Conservation (phyloP, 2,113 vertebrate species). For the Siniperca chuatsi region DNA sequence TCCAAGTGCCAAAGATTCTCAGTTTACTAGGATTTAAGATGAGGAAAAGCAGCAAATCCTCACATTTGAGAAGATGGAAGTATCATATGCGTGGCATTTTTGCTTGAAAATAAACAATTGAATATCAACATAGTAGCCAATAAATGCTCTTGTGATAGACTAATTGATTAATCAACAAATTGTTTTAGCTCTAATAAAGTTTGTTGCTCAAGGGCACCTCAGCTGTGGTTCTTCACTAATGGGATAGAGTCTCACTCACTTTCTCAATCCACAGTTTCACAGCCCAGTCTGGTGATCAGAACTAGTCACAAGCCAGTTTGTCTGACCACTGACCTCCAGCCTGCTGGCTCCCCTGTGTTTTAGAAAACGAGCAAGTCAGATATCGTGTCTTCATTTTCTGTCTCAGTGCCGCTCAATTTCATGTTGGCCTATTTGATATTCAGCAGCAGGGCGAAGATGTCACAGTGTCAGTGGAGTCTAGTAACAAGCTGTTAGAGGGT, state of each 20-base stretch:
- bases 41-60: neutral
- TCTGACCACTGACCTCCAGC: conserved; percentile 42
- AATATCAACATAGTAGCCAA: neutral
- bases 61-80: neutral
- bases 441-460: conserved; percentile 64
- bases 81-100: neutral
- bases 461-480: conserved; percentile 60
- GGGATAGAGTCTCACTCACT: neutral
- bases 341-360: neutral
- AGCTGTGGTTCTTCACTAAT: neutral
- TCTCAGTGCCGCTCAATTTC: conserved; percentile 51
- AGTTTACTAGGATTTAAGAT: neutral
- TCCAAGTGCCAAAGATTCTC: neutral
- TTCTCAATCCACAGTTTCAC: conserved; percentile 3
- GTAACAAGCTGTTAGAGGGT: conserved; percentile 63
- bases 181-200: neutral
- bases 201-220: neutral
- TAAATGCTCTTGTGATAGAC: neutral
- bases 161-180: neutral
- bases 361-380: conserved; percentile 33
- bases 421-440: conserved; percentile 64
- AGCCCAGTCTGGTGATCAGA: conserved; percentile 9
- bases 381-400: conserved; percentile 54
- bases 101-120: neutral
- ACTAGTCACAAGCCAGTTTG: conserved; percentile 14